Evolutionary conservation across 1,140 invertebrate genomes (phyloP), one percentile per base, ranked within the genome.

Genomic region (Drosophila bifasciata): DNA sequence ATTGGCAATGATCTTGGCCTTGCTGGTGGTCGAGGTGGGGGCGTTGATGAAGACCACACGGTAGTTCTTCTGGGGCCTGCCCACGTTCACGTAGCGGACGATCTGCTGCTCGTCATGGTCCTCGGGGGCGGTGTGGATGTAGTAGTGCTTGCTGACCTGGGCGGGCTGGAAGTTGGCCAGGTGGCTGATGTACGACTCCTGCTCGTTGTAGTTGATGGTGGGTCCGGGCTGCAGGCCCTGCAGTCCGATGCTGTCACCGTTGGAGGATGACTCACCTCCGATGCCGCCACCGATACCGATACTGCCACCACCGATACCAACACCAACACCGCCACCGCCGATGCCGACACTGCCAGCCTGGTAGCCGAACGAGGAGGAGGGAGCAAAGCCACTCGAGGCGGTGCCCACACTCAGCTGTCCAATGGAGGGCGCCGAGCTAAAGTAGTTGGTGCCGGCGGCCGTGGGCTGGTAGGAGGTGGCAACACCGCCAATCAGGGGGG

Each of bases 11-110:
- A 94, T 58, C 94, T 94, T 25, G 6, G 95, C 95, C 76, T 94
- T 94, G 58, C 77, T 76, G 57, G 95, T 93, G 76, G 93, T 93
- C n/a, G 95, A 93, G 28, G 95, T 93, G 25, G 96, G 96, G 11
- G 96, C 95, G 93, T 96, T 96, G 92, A 97, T 96, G 94, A 96
- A 96, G 85, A 97, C 96, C 79, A 97, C 96, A 79, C 96, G 96
- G 92, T 96, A 96, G 92, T 96, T 95, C 83, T 96, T 96, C 91
- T 96, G 95, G 56, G 95, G 93, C 5, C 94, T 92, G 19, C 91
- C 90, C 46, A 91, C 72, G 15, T 86, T 91, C 59, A 91, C 76
- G 28, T 90, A 80, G 77, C 80, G 94, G 92, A 83, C 85, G 56
- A 90, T 80, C 57, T 90, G 77, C 60, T 88, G 83, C 41, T 91